Evolutionary conservation across 2,113 vertebrate genomes (phyloP).

Genomic region (Coryphaenoides rupestris): DNA sequence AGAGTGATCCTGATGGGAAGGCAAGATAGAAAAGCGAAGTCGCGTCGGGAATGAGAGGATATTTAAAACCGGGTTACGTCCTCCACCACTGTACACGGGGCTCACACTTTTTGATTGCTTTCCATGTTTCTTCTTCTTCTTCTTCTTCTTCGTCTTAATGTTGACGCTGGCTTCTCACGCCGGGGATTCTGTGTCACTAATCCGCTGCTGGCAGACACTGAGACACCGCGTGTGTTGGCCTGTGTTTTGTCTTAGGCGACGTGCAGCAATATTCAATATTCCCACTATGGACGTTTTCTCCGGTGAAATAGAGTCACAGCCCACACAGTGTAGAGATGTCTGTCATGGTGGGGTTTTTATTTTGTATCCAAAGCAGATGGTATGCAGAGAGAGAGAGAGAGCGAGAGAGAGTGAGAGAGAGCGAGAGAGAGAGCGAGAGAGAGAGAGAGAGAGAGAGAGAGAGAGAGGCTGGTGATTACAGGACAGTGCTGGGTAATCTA

Average conservation of each 20-base stretch:
- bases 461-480: conserved; percentile 45
- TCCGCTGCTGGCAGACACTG: conserved; percentile 45
- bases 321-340: conserved; percentile 45
- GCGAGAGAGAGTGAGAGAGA: conserved; percentile 18
- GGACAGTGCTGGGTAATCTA: conserved; percentile 47
- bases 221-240: conserved; percentile 16
- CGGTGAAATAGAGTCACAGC: conserved; percentile 31
- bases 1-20: not conserved
- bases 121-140: conserved; percentile 30
- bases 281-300: conserved; percentile 56
- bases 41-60: too few relatives aligned
- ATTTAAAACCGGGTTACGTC: too few relatives aligned
- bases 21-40: not conserved
- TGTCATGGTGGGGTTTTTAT: conserved; percentile 29
- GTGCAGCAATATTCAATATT: conserved; percentile 26
- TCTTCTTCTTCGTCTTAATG: conserved; percentile 29
- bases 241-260: not conserved
- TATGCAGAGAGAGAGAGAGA: conserved; percentile 20
- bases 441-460: conserved; percentile 23
- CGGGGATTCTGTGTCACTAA: conserved; percentile 46
- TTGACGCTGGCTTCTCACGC: conserved; percentile 25
- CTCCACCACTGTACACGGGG: not conserved
- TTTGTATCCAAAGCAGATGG: conserved; percentile 48
- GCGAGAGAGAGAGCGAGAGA: conserved; percentile 19
- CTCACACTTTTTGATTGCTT: conserved; percentile 38